These are phyloP conservation scores for Penaeus indicus DNA, from an alignment of 1,140 invertebrate species.

Conservation along the genomic window DNA sequence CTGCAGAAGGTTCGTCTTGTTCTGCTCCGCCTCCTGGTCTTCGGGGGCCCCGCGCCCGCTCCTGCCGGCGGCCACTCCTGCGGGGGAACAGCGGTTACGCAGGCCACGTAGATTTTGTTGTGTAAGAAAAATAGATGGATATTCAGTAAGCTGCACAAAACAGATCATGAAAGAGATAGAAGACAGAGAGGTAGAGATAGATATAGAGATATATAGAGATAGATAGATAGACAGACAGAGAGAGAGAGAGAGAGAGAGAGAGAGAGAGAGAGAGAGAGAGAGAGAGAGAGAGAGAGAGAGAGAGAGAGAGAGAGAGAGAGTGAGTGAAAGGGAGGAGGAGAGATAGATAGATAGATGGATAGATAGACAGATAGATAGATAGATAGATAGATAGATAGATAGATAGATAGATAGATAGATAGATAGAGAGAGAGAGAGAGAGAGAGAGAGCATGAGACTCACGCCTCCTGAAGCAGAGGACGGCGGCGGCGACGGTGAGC, in stretches of 20 bases:
- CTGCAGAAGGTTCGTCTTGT: slow-evolving; percentile 69
- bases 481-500: slow-evolving; percentile 61
- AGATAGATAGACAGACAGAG: neutral
- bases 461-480: slow-evolving; percentile 63
- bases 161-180: too few species aligned
- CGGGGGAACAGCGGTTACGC: neutral
- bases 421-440: neutral
- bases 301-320: slow-evolving; percentile 21
- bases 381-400: neutral
- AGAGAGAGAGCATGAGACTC: neutral
- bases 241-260: slow-evolving; percentile 18
- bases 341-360: too few species aligned
- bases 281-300: neutral
- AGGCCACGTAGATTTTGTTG: neutral
- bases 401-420: neutral
- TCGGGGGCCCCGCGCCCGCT: slow-evolving; percentile 24
- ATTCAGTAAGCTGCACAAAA: too few species aligned
- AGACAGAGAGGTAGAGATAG: too few species aligned
- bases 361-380: neutral
- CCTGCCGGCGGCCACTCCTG: slow-evolving; percentile 48
- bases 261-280: neutral
- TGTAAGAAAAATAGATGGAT: too few species aligned
- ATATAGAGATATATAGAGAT: neutral
- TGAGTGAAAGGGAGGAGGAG: neutral
- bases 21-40: slow-evolving; percentile 56